These are phyloP conservation scores for Seira musarum DNA, from an alignment of 2,888 invertebrate genomes.

Conservation along the genomic window DNA sequence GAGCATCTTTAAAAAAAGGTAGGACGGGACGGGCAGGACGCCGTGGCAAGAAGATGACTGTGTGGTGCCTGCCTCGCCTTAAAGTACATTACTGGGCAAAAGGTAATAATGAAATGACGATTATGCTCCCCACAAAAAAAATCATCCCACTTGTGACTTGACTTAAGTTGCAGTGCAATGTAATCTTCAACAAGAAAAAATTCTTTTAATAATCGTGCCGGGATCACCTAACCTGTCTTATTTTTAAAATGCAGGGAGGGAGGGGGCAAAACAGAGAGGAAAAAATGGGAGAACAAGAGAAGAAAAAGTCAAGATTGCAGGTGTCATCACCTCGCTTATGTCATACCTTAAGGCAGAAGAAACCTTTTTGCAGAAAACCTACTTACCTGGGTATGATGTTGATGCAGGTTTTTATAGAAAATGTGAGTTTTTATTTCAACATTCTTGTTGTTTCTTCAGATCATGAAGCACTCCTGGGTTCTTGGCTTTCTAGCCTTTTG, in stretches of 20 bases:
- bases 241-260: conserved; percentile 18
- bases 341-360: conserved; percentile 45
- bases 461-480: conserved; percentile 9
- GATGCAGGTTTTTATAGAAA: neutral
- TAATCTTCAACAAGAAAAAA: neutral
- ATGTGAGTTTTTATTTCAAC: neutral
- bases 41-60: neutral
- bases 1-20: conserved; percentile 23
- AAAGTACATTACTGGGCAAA: neutral
- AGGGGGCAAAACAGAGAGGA: neutral
- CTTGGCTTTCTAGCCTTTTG: conserved; percentile 15
- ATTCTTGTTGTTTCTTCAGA: neutral
- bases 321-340: conserved; percentile 52
- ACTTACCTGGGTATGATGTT: neutral
- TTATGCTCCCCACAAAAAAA: neutral
- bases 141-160: neutral
- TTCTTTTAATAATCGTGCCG: conserved; percentile 35
- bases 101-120: neutral
- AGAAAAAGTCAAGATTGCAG: conserved; percentile 52
- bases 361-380: conserved; percentile 30
- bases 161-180: too few relatives aligned
- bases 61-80: neutral
- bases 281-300: neutral
- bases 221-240: conserved; percentile 30
- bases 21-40: conserved; percentile 1